Base-by-base conservation (phyloP, 2,113 vertebrate species). In the Mustela lutreola region DNA sequence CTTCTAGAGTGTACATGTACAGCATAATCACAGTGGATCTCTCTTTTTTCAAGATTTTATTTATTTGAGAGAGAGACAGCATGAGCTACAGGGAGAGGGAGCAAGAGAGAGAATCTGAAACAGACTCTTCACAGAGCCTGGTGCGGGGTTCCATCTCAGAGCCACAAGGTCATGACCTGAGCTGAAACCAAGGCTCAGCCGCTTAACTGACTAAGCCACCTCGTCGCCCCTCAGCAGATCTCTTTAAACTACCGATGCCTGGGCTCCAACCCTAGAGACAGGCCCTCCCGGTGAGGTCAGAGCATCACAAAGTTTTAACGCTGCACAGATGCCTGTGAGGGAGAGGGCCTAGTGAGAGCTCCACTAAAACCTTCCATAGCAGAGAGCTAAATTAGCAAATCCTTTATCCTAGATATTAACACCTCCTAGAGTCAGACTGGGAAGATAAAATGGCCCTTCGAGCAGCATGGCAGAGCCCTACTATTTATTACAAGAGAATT, bases 401-500 rank as follows among this genome's bases (percentile, higher is more conserved):
- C 39, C 56, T 56, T 24, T 88, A 86, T 97, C 5, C 73, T 92
- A 53, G 22, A 88, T 67, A 79, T 85, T 33, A 71, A 88, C 7
- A 26, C 76, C 62, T 86, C 58, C 15, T 48, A 91, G n/a, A 63
- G 19, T 53, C 60, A 83, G 36, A 5, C 60, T 56, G 26, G 50
- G 81, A 94, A 45, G 22, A 19, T 22, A 65, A 33, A 80, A 62
- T 33, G 81, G 42, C 36, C 82, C 80, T 91, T 56, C 1, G 2
- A 31, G 71, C 18, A 63, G 28, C 1, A 7, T 67, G 26, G 53
- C 58, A 84, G 36, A 60, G 48, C 4, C 60, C 33, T 88, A 70
- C 26, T 73, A 56, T 71, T 96, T 94, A 97, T 93, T 76, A 93
- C 45, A 91, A 48, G 1, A 79, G 76, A 92, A 83, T 95, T 65